Evolutionary conservation across 2,888 invertebrate genomes (phyloP).

Genomic region (Meiosimyza decipiens): DNA sequence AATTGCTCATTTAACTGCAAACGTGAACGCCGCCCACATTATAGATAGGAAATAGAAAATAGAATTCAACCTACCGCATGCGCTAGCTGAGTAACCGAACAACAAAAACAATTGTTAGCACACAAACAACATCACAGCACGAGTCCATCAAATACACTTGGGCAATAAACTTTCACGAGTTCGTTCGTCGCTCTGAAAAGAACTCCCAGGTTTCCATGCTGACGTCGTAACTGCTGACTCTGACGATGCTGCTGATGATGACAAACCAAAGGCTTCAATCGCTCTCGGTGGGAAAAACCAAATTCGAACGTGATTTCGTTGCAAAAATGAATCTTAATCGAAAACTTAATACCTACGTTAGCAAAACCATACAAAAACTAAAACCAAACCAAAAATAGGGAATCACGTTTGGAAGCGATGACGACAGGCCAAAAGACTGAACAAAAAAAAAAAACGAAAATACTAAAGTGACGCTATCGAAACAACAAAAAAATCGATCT

Average conservation of each 20-base stretch:
- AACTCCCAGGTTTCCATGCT: conserved; percentile 9
- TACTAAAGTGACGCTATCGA: too few species aligned
- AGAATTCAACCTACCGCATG: too few species aligned
- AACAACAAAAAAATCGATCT: too few species aligned
- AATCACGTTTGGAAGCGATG: background rate
- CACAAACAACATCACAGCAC: background rate
- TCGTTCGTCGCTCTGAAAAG: background rate
- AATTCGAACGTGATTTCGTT: conserved; percentile 28
- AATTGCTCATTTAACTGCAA: too few species aligned
- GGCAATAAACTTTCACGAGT: conserved; percentile 16
- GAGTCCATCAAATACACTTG: conserved; percentile 9
- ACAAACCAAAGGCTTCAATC: background rate
- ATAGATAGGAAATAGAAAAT: too few species aligned
- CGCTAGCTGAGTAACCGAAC: too few species aligned
- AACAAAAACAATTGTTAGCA: too few species aligned
- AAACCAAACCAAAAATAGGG: background rate
- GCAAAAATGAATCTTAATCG: conserved; percentile 29
- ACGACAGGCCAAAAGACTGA: too few species aligned
- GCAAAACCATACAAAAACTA: too few species aligned
- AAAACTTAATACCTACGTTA: background rate
- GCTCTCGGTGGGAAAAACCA: conserved; percentile 4
- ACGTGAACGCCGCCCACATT: too few species aligned
- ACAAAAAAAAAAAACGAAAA: too few species aligned
- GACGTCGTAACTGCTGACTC: background rate
- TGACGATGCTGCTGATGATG: conserved; percentile 13